Evolutionary conservation across 1,140 invertebrate genomes (phyloP), one percentile per base, ranked within the genome.

Genomic region (Aphelenchoides besseyi): DNA sequence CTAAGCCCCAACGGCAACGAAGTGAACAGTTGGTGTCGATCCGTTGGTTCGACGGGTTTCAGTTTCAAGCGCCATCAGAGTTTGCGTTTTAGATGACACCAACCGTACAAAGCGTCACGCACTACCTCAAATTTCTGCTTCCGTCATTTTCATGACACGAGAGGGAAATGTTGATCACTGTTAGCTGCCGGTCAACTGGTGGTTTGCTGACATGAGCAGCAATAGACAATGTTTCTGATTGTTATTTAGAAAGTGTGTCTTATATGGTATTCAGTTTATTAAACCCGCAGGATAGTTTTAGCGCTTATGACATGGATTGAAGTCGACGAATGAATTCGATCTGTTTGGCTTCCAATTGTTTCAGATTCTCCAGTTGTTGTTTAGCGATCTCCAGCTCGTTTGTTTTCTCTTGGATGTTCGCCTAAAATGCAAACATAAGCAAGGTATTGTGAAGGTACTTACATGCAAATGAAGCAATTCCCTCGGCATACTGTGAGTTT

Each of bases 351-450:
- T 66, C 63, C 9, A 66, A n/a, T 32, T 66, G 63, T 32, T 66
- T 66, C 26, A 66, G 36, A 37, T 66, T 66, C 63, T 66, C 63
- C 63, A 66, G 36, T 66, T 66, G 63, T 66, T 37, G 63, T 30
- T 66, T 66, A 12, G 63, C 63, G 30, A 36, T 33, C 36, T 66
- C 63, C 30, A 66, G 30, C 36, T 66, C 63, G 36, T 36, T 37
- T n/a, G 63, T 12, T 35, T 66, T 66, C 3, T 66, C 63, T 55
- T 66, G 63, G 36, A 66, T 66, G 3, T 33, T 66, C n/a, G 63
- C 63, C 63, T 66, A 32, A 37, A 66, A 66, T n/a, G 1, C 9
- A 66, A 12, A 66, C 35, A 53, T 8, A 53, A 55, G 12, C 12
- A 66, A 32, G 0, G 26, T 16, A 8, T 59, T 28, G 18, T 5